A percentile compares a stretch with the other conserved stretches of the same genome.
Conservation (phyloP, 2,113 vertebrate species). For the Gallinago undulata region DNA sequence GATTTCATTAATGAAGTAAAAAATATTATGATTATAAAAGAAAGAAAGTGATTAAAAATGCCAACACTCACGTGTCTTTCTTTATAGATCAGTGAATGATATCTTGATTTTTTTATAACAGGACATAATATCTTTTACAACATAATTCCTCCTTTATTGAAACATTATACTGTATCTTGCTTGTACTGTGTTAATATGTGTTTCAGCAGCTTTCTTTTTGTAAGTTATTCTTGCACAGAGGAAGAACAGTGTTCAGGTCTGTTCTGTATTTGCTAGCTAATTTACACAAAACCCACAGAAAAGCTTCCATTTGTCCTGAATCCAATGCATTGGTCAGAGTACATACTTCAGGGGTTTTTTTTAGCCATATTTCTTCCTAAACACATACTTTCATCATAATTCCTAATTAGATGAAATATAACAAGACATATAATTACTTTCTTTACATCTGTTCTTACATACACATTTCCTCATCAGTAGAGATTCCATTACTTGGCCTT, state of each 20-base stretch:
- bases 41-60: background rate
- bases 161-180: background rate
- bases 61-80: background rate
- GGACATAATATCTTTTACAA: background rate
- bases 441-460: conserved; percentile 51
- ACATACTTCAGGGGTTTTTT: background rate
- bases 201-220: background rate
- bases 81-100: background rate
- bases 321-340: background rate
- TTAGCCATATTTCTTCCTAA: conserved; percentile 4
- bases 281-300: background rate
- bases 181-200: background rate
- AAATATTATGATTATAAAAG: background rate
- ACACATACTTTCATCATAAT: background rate
- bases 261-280: background rate
- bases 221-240: background rate
- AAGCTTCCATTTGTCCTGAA: background rate
- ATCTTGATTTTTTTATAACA: background rate
- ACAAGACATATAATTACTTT: conserved; percentile 27
- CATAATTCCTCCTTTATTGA: background rate
- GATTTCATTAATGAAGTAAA: background rate
- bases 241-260: background rate
- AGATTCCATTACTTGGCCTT: conserved; percentile 24
- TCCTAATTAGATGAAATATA: conserved; percentile 38
- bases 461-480: conserved; percentile 4